Conservation (phyloP, 2,888 invertebrate species). For the Clostera curtula region DNA sequence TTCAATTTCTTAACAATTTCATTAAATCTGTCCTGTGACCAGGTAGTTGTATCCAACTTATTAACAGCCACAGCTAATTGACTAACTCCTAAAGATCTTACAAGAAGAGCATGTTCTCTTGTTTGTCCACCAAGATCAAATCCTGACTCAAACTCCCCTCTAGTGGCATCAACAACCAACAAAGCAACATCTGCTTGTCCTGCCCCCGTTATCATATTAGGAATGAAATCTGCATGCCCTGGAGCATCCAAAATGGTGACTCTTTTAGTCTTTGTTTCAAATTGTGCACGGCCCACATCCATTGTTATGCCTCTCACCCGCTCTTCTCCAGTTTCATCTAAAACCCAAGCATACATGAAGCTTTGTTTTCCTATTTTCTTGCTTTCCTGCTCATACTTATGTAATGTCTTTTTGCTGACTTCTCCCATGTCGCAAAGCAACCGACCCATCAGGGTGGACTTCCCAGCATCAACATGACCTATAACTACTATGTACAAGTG, state of each 20-base stretch:
- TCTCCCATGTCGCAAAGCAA: constrained; percentile 90
- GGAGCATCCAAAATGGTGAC: constrained; percentile 96
- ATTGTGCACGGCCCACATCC: constrained; percentile 96
- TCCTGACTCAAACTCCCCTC: constrained; percentile 99
- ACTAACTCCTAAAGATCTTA: constrained; percentile 90
- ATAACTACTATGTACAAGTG: constrained; percentile 94
- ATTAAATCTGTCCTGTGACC: constrained; percentile 92
- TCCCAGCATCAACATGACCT: constrained; percentile 98
- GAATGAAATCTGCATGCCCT: constrained; percentile 99
- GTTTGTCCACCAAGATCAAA: constrained; percentile 99
- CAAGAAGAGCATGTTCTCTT: constrained; percentile 95
- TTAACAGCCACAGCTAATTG: constrained; percentile 97
- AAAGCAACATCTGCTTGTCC: constrained; percentile 98
- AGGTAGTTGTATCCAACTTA: constrained; percentile 96
- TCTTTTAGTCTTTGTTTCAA: constrained; percentile 89
- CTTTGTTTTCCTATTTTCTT: constrained; percentile 98
- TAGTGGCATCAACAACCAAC: constrained; percentile 95
- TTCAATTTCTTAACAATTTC: constrained; percentile 90
- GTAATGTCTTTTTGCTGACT: constrained; percentile 90
- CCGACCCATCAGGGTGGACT: constrained; percentile 98
- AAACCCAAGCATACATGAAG: constrained; percentile 98
- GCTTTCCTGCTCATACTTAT: constrained; percentile 98
- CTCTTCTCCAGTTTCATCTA: constrained; percentile 99
- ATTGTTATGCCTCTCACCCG: constrained; percentile 97
- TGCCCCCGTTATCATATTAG: constrained; percentile 99